phyloP scores from a whole-genome alignment of 1,140 invertebrate species.

The Lepidurus packardi region DNA sequence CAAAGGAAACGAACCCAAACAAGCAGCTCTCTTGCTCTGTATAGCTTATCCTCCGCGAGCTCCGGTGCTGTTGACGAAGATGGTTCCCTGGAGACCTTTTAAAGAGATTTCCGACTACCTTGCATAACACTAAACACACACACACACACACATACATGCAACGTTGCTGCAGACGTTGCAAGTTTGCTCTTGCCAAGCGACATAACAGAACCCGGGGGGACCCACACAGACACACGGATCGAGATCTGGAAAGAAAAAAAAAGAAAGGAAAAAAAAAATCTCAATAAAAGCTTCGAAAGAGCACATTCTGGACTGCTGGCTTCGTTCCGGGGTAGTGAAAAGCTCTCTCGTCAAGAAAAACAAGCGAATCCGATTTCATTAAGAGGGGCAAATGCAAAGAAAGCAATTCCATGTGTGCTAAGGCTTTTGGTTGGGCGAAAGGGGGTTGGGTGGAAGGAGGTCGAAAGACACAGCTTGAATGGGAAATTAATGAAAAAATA shows the following conservation, averaged over 20 bases:
- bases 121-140: conserved; percentile 15
- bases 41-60: neutral
- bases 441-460: neutral
- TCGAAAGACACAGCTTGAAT: neutral
- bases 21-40: neutral
- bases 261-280: neutral
- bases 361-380: conserved; percentile 7
- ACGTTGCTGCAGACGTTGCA: conserved; percentile 12
- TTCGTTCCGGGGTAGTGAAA: neutral
- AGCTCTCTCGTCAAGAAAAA: neutral
- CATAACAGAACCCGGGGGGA: neutral
- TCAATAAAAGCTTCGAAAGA: neutral
- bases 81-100: conserved; percentile 11
- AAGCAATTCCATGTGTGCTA: neutral
- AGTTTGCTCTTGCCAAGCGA: neutral
- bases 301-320: neutral
- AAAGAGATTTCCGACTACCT: conserved; percentile 17
- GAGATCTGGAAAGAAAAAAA: neutral
- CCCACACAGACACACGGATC: neutral
- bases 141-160: conserved; percentile 2
- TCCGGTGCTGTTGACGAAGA: conserved; percentile 12
- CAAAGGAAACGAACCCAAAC: neutral
- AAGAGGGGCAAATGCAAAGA: conserved; percentile 18
- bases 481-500: conserved; percentile 11
- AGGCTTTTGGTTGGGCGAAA: neutral